These are phyloP conservation scores for Rhinophrynus dorsalis DNA, from an alignment of 2,797 vertebrate species.

Conservation along the genomic window DNA sequence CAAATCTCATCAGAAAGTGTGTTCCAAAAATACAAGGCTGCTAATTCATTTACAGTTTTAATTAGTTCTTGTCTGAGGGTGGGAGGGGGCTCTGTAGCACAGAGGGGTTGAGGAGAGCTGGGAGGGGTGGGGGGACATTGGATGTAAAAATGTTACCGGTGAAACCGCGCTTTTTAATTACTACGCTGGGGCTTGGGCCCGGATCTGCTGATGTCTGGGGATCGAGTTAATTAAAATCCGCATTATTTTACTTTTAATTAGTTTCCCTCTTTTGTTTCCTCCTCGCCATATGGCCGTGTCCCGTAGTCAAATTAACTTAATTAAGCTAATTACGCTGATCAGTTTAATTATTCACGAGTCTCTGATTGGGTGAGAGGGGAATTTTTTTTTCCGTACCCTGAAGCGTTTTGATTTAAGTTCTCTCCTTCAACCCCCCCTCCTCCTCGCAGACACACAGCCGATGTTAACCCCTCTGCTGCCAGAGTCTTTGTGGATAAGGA, in stretches of 20 bases:
- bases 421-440: slow-evolving; percentile 12
- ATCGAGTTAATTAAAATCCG: slow-evolving; percentile 84
- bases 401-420: slow-evolving; percentile 54
- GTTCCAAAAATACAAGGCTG: slow-evolving; percentile 78
- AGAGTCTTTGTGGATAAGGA: too few relatives aligned
- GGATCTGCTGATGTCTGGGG: slow-evolving; percentile 78
- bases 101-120: slow-evolving; percentile 51
- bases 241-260: slow-evolving; percentile 88
- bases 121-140: slow-evolving; percentile 64
- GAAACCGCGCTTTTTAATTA: slow-evolving; percentile 84
- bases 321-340: slow-evolving; percentile 89
- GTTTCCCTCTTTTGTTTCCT: slow-evolving; percentile 83
- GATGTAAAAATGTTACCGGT: slow-evolving; percentile 74
- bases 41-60: slow-evolving; percentile 88
- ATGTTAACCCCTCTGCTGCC: slow-evolving; percentile 14
- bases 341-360: slow-evolving; percentile 86
- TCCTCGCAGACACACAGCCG: background rate
- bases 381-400: slow-evolving; percentile 53
- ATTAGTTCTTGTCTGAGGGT: slow-evolving; percentile 67
- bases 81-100: slow-evolving; percentile 32
- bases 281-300: slow-evolving; percentile 81
- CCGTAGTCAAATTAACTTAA: slow-evolving; percentile 87
- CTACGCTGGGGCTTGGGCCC: slow-evolving; percentile 71
- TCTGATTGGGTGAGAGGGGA: slow-evolving; percentile 75
- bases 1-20: slow-evolving; percentile 64